Base-by-base conservation (phyloP, 2,113 vertebrate genomes). In the Semnornis frantzii region DNA sequence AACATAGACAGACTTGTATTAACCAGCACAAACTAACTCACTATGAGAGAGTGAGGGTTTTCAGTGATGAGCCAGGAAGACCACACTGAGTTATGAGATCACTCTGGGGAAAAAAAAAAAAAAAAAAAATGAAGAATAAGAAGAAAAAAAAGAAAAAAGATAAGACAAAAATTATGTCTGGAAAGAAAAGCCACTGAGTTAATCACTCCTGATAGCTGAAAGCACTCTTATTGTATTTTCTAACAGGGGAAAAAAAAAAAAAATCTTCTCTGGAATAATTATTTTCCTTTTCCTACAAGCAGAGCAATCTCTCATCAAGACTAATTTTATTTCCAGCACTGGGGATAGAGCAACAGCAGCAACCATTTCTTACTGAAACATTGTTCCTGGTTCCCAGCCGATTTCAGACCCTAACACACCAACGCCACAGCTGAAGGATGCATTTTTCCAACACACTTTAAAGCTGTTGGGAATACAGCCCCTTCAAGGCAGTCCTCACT, bases 401-500 rank as follows among this genome's bases (percentile, higher is more conserved):
- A 23, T 89, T 74, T 48, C 19, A n/a, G 3, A 20, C 83, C 8
- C 37, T 15, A 54, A 24, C 4, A 68, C 69, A 71, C 60, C 15
- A 10, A 52, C 11, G 23, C 50, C 69, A 30, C 16, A 46, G 54
- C 23, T 0, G 31, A 77, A 52, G 0, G 4, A 30, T 44, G 87
- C 85, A 25, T 94, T 75, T 81, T 50, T 83, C 90, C 71, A 75
- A 71, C 0, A 15, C 0, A 13, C 76, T 82, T 79, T 60, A 37
- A 89, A 92, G 85, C 87, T 85, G 69, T 68, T 68, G 82, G 84
- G 85, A 94, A 90, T 9, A 34, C 52, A 52, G 8, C 30, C 58
- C 93, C 87, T 59, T 33, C 0, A 68, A 85, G 60, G 82, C 93
- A 85, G 76, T 4, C 86, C 71, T 62, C 72, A 30, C 89, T 31